Base-by-base conservation (phyloP, 1,140 invertebrate species). In the Zaprionus ornatus region DNA sequence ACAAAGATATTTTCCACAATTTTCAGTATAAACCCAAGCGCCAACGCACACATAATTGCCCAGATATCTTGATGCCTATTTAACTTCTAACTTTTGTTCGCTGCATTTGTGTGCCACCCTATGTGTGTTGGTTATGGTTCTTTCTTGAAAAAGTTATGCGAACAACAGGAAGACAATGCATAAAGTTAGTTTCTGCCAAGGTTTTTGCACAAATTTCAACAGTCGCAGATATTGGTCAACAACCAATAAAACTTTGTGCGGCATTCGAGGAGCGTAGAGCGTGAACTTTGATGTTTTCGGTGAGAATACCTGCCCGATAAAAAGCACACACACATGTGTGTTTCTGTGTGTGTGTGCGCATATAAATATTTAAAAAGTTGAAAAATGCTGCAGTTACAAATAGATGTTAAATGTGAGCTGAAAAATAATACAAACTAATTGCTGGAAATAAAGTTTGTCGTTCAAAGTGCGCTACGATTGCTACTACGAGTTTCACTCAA, bases 321-420 rank as follows among this genome's bases (percentile, higher is more conserved):
- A 79, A 81, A 79, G 68, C 45, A 10, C n/a, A 15, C 17, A 48
- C n/a, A 1, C 6, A 4, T 6, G 40, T 42, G 7, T 21, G 19
- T 6, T 0, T 42, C n/a, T 42, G 6, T 42, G 40, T 42, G 40
- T 42, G 3, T 12, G 19, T 17, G 23, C 60, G 59, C 50, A 25
- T 74, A 84, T 79, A 86, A 86, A 82, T 86, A 86, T 86, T 86
- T 86, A 55, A 81, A 86, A 82, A 86, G 79, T 79, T 79, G 25
- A 55, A 84, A 84, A 84, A 80, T 68, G 17, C 75, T 68, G 9
- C 45, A 35, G 62, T 61, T 42, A 50, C 56, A 25, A 62, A 45
- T 50, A 55, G 61, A 54, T 55, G 15, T 25, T 35, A 52, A 79
- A 69, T 37, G 55, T 27, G 71, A 84, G 75, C 54, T 74, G 57